phyloP scores from a whole-genome alignment of 2,888 invertebrate species.

The Nyleta sp. region DNA sequence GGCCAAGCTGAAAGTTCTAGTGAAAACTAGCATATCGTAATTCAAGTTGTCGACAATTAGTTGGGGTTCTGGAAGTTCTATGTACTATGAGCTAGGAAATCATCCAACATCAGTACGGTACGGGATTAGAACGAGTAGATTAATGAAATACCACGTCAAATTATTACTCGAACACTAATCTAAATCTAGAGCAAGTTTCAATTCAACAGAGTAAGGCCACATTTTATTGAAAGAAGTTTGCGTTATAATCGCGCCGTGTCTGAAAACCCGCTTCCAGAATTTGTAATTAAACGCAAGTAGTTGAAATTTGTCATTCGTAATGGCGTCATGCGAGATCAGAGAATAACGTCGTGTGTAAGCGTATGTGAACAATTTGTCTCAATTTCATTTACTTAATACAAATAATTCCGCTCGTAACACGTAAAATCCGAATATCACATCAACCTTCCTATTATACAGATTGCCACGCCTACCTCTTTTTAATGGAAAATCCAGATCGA shows the following conservation, averaged over 20 bases:
- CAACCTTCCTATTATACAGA: conserved; percentile 3
- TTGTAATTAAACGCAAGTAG: background rate
- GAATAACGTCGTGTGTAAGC: too few relatives aligned
- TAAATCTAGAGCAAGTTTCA: conserved; percentile 53
- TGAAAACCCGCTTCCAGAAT: conserved; percentile 4
- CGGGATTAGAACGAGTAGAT: conserved; percentile 59
- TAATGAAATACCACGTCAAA: conserved; percentile 58
- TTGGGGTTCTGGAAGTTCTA: conserved; percentile 66
- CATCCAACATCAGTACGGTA: conserved; percentile 78
- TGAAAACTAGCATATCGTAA: conserved; percentile 74
- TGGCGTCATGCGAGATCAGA: too few relatives aligned
- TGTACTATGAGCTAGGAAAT: conserved; percentile 81
- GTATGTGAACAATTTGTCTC: too few relatives aligned
- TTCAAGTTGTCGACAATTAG: conserved; percentile 60
- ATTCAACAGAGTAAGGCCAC: conserved; percentile 38
- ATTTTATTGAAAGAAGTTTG: conserved; percentile 26
- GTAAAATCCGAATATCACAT: background rate
- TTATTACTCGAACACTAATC: conserved; percentile 59
- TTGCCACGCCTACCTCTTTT: background rate
- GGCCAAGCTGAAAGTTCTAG: conserved; percentile 70
- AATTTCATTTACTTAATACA: too few relatives aligned
- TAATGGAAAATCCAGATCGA: conserved; percentile 5
- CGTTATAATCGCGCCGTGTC: conserved; percentile 15
- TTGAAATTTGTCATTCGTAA: background rate
- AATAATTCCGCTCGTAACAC: background rate